These are phyloP conservation scores for Danaus plexippus DNA, from an alignment of 1,140 invertebrate genomes.

Conservation along the genomic window DNA sequence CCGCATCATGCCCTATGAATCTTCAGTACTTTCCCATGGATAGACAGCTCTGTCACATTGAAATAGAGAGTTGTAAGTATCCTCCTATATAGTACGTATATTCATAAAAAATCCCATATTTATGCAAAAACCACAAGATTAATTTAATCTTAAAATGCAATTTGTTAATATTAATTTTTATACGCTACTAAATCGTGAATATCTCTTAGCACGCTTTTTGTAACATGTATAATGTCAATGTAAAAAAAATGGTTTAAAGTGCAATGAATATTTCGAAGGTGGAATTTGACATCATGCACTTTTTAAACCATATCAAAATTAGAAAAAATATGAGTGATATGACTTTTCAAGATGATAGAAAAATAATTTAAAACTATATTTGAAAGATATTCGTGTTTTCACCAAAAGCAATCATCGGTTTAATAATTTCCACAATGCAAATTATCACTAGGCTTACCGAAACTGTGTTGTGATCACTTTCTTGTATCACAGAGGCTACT, in stretches of 20 bases:
- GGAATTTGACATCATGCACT: slow-evolving; percentile 6
- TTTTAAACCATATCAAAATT: slow-evolving; percentile 10
- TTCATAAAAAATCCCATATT: slow-evolving; percentile 3
- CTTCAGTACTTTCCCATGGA: slow-evolving; percentile 99
- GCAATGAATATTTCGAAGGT: slow-evolving; percentile 9
- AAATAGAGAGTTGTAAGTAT: slow-evolving; percentile 99
- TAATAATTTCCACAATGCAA: slow-evolving; percentile 60
- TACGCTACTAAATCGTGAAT: background rate
- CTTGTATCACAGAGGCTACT: slow-evolving; percentile 69
- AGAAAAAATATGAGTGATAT: slow-evolving; percentile 18
- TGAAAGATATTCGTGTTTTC: slow-evolving; percentile 43
- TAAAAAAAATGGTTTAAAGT: slow-evolving; percentile 7
- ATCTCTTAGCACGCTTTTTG: slow-evolving; percentile 21
- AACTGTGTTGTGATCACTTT: slow-evolving; percentile 68
- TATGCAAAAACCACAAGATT: slow-evolving; percentile 4
- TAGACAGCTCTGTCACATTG: slow-evolving; percentile 95
- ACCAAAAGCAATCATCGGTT: slow-evolving; percentile 63
- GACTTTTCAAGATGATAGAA: slow-evolving; percentile 50
- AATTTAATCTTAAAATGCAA: slow-evolving; percentile 1
- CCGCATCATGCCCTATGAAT: slow-evolving; percentile 98
- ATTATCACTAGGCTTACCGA: slow-evolving; percentile 64
- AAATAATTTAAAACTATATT: slow-evolving; percentile 47
- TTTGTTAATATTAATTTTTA: too few relatives aligned
- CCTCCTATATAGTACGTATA: slow-evolving; percentile 22
- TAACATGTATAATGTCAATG: slow-evolving; percentile 22